Percentiles rank a stretch among this genome's conserved stretches.
Evolutionary conservation across 2,888 invertebrate genomes (phyloP).

Genomic region (Euclidia mi): DNA sequence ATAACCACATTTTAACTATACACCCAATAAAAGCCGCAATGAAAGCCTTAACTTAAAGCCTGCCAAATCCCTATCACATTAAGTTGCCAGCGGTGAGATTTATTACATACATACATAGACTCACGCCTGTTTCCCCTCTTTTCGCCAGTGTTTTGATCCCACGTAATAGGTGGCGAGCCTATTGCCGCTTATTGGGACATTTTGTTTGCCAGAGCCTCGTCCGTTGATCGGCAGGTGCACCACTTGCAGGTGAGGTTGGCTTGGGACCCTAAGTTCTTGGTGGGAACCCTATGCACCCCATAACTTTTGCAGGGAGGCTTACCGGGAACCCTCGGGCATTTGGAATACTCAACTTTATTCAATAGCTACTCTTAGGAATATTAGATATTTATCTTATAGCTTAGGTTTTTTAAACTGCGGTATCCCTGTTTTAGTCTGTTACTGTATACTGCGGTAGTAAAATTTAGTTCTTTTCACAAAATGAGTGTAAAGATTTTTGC

Average conservation of each 20-base stretch:
- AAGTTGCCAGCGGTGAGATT: conserved; percentile 64
- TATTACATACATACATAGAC: conserved; percentile 79
- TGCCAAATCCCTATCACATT: conserved; percentile 60
- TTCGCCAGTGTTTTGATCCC: no score
- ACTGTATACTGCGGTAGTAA: no score
- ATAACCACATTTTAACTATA: not conserved
- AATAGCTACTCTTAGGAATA: conserved; percentile 68
- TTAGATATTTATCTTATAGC: conserved; percentile 52
- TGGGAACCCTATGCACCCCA: no score
- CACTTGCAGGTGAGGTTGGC: no score
- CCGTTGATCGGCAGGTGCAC: no score
- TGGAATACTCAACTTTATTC: conserved; percentile 71
- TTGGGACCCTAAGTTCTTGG: conserved; percentile 67
- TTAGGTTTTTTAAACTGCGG: conserved; percentile 1
- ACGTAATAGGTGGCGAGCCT: no score
- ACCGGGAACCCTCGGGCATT: conserved; percentile 68
- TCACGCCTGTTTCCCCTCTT: no score
- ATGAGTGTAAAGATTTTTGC: no score
- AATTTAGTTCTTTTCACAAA: no score
- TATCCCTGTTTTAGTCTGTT: no score
- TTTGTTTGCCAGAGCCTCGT: no score
- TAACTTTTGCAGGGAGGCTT: conserved; percentile 74
- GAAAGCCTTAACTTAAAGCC: conserved; percentile 44
- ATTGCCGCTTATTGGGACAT: no score
- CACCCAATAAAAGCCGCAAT: conserved; percentile 14